Evolutionary conservation across 2,888 invertebrate species (phyloP).

Genomic region (Lasioglossum malachurum): DNA sequence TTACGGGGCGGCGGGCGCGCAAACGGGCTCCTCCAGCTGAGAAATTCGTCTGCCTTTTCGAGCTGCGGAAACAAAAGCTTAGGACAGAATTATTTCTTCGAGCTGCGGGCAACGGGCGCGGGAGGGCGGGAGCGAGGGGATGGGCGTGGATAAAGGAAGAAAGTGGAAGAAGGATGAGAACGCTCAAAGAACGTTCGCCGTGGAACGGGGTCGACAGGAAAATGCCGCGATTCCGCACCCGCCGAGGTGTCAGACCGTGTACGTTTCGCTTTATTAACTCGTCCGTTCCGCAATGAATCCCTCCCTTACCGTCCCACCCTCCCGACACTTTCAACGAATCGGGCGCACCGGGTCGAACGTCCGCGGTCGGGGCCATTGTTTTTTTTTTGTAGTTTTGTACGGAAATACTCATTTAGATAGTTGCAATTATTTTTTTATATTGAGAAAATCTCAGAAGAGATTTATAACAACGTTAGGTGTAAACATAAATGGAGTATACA

Average conservation of each 20-base stretch:
- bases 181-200: slow-evolving; percentile 25
- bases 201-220: slow-evolving; percentile 55
- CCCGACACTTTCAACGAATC: not conserved
- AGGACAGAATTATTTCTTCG: slow-evolving; percentile 46
- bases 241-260: slow-evolving; percentile 43
- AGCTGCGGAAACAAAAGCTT: slow-evolving; percentile 27
- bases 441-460: too few species aligned
- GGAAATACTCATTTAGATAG: too few species aligned
- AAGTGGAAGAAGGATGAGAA: not conserved
- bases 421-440: too few species aligned
- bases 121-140: too few species aligned
- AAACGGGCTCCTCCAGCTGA: slow-evolving; percentile 10
- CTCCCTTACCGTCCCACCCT: not conserved
- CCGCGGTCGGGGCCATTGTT: not conserved
- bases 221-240: slow-evolving; percentile 44
- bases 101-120: not conserved
- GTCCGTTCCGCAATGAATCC: slow-evolving; percentile 7
- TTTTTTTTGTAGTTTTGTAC: not conserved
- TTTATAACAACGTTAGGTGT: too few species aligned
- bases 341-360: slow-evolving; percentile 3
- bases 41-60: slow-evolving; percentile 25
- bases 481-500: too few species aligned
- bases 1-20: not conserved
- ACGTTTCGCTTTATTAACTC: slow-evolving; percentile 61
- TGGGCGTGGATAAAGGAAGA: not conserved